Evolutionary conservation across 2,113 vertebrate genomes (phyloP), one percentile per base, ranked within the genome.

Genomic region (Anthoscopus minutus): DNA sequence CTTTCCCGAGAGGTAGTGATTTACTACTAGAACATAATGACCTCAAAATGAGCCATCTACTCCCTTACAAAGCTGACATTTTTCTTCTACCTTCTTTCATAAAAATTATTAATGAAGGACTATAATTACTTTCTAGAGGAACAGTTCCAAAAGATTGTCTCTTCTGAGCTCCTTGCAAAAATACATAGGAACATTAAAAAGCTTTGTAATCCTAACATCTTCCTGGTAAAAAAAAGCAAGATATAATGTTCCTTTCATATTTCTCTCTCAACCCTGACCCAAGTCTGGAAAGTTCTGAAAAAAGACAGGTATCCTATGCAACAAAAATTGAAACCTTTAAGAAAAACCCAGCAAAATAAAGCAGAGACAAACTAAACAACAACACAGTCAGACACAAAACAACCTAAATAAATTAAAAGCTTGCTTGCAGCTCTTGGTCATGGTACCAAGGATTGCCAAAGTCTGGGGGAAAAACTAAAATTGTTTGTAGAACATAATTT

Each of bases 401-500:
- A 53, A 58, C 10, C 7, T 11, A 51, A 21, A 48, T 7, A 72
- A 72, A n/a, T 44, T 4, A 28, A 77, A 38, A 67, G 30, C 5
- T 50, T 4, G 1, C 16, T 47, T 37, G 33, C 33, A 85, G 27
- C 30, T 56, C 45, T 50, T 25, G 17, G 38, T 13, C 24, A 44
- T 0, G 0, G 35, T 45, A 42, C 14, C 3, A 3, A 56, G 25
- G 44, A 73, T 11, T 67, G n/a, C 4, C 42, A 4, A 58, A 69
- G 47, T 15, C 23, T 33, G 25, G 5, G 19, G 11, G 2, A 3
- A 21, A 65, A 74, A 45, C n/a, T 28, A 51, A 48, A 33, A 33
- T 7, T 57, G 19, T 33, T 40, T 56, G 19, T 40, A 70, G 9
- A 79, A 35, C 0, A 2, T 31, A 19, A 18, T 31, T 89, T 28